These are phyloP conservation scores for Galerucella calmariensis DNA, from an alignment of 2,888 invertebrate species.

Conservation along the genomic window DNA sequence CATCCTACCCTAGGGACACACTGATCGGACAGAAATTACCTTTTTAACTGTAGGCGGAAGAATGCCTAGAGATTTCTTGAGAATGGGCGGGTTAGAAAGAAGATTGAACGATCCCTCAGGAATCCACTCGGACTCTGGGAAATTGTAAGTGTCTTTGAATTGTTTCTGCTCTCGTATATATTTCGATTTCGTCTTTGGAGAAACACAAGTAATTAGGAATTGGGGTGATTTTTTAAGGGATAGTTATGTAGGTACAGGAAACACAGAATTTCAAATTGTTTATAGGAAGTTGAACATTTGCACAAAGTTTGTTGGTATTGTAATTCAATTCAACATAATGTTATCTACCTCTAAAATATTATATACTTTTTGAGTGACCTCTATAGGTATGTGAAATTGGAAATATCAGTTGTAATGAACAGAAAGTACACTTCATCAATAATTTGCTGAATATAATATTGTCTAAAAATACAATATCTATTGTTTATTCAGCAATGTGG, in stretches of 20 bases:
- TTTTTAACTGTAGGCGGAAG: constrained; percentile 63
- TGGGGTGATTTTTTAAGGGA: not conserved
- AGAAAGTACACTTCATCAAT: not conserved
- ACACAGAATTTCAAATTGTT: no score
- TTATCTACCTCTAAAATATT: no score
- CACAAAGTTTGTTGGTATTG: no score
- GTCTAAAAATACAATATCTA: not conserved
- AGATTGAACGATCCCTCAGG: constrained; percentile 65
- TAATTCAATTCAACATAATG: no score
- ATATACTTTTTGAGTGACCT: no score
- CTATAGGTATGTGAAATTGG: not conserved
- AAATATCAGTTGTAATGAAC: not conserved
- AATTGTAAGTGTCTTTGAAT: constrained; percentile 47
- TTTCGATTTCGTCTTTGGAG: constrained; percentile 34
- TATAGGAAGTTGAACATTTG: no score
- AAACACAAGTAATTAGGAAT: constrained; percentile 18
- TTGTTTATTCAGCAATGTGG: not conserved
- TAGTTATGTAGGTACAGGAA: not conserved
- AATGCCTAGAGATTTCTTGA: constrained; percentile 60
- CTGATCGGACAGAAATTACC: constrained; percentile 65
- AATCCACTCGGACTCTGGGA: constrained; percentile 51
- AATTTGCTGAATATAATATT: not conserved
- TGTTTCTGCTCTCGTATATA: constrained; percentile 43
- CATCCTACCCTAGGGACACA: constrained; percentile 57
- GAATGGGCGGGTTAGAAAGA: constrained; percentile 59